phyloP scores from a whole-genome alignment of 2,113 vertebrate genomes.

The Spea multiplicata region DNA sequence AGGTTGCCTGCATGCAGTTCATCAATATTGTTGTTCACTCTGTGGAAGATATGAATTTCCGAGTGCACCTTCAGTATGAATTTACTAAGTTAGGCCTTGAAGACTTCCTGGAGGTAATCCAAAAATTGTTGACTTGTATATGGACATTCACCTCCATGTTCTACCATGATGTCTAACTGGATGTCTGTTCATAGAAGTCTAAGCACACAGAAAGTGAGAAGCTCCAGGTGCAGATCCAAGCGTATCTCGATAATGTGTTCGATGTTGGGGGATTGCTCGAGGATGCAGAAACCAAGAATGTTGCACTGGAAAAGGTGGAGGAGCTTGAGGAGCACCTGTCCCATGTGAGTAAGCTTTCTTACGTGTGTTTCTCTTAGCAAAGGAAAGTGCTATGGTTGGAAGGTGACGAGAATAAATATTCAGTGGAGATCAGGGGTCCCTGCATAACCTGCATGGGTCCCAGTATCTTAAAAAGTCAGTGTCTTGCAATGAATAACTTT shows the following conservation, averaged over 20 bases:
- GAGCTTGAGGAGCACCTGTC: slow-evolving; percentile 96
- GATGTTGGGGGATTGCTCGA: slow-evolving; percentile 95
- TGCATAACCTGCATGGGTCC: too few species aligned
- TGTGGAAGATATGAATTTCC: slow-evolving; percentile 98
- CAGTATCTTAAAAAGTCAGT: too few species aligned
- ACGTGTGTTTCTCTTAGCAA: not conserved
- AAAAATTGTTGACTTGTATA: not conserved
- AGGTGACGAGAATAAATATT: too few species aligned
- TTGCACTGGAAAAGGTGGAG: slow-evolving; percentile 95
- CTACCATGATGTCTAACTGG: not conserved
- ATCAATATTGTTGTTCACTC: slow-evolving; percentile 98
- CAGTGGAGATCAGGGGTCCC: too few species aligned
- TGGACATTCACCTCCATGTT: not conserved
- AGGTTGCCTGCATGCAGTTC: slow-evolving; percentile 99
- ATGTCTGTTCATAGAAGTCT: slow-evolving; percentile 75
- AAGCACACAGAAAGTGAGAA: slow-evolving; percentile 96
- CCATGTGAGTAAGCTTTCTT: slow-evolving; percentile 70
- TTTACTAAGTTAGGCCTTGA: slow-evolving; percentile 95
- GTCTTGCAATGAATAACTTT: too few species aligned
- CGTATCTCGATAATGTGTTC: slow-evolving; percentile 95
- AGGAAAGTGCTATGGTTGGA: too few species aligned
- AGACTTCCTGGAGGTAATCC: slow-evolving; percentile 85
- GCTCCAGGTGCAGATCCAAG: slow-evolving; percentile 95
- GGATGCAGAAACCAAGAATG: slow-evolving; percentile 95
- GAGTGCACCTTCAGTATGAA: slow-evolving; percentile 92